Conservation (phyloP, 2,797 vertebrate species). For the Tiaroga cobitis region DNA sequence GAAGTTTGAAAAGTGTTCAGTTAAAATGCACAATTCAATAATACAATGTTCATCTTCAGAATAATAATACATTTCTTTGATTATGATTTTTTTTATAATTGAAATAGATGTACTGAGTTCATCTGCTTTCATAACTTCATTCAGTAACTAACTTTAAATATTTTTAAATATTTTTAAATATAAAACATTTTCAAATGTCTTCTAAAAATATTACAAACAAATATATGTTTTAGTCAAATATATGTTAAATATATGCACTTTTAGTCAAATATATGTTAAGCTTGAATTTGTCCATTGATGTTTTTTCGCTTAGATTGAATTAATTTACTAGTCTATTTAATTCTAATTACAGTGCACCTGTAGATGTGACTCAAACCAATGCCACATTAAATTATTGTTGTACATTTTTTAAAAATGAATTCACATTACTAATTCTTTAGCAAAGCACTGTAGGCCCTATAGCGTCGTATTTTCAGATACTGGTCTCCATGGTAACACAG, state of each 20-base stretch:
- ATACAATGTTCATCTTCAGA: neutral
- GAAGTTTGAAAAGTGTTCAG: neutral
- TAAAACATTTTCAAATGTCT: neutral
- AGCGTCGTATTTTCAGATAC: neutral
- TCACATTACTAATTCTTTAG: neutral
- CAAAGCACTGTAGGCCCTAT: neutral
- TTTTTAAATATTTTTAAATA: neutral
- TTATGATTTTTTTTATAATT: neutral
- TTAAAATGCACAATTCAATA: neutral
- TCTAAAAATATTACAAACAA: neutral
- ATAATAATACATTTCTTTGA: neutral
- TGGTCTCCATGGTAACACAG: slow-evolving; percentile 44
- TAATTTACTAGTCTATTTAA: neutral
- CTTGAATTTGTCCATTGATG: too few species aligned
- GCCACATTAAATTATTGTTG: neutral
- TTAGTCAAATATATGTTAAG: neutral
- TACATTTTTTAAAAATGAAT: neutral
- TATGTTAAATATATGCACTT: neutral
- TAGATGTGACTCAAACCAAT: neutral
- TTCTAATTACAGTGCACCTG: neutral
- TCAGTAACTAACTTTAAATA: too few species aligned
- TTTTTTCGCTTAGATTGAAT: neutral
- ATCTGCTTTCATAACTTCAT: neutral
- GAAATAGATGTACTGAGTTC: neutral
- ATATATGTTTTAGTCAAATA: neutral